Evolutionary conservation across 1,140 invertebrate genomes (phyloP).

Genomic region (Leguminivora glycinivorella): DNA sequence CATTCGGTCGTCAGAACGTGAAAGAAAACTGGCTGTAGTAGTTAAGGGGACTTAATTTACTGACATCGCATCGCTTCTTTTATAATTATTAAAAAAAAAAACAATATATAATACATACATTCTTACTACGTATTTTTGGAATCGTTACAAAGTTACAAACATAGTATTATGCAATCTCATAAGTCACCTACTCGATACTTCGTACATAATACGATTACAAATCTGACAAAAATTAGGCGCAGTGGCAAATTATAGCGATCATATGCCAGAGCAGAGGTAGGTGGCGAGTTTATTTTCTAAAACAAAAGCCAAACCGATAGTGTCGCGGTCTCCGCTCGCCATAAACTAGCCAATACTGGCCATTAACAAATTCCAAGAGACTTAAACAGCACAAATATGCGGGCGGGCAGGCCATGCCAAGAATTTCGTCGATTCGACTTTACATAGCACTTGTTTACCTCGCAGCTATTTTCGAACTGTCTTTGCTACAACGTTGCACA

Average conservation of each 20-base stretch:
- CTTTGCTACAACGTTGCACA: slow-evolving; percentile 2
- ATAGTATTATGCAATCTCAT: too few species aligned
- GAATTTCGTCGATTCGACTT: slow-evolving; percentile 68
- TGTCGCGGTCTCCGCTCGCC: slow-evolving; percentile 33
- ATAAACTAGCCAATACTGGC: slow-evolving; percentile 41
- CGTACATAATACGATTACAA: too few species aligned
- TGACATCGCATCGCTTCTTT: too few species aligned
- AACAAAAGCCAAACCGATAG: slow-evolving; percentile 23
- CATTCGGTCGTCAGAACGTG: too few species aligned
- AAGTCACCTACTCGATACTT: too few species aligned
- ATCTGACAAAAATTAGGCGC: neutral
- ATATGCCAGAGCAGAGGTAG: neutral
- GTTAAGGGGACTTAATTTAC: too few species aligned
- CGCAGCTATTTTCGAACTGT: slow-evolving; percentile 46
- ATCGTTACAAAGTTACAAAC: too few species aligned
- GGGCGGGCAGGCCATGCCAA: slow-evolving; percentile 59
- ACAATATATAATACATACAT: too few species aligned
- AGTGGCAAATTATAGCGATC: neutral
- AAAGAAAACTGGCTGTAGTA: too few species aligned
- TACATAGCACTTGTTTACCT: slow-evolving; percentile 56
- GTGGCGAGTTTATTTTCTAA: slow-evolving; percentile 15
- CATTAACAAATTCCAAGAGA: slow-evolving; percentile 49
- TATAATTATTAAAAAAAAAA: too few species aligned
- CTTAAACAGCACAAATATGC: slow-evolving; percentile 59
- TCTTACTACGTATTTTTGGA: too few species aligned